Evolutionary conservation across 2,888 invertebrate species (phyloP), one percentile per base, ranked within the genome.

Genomic region (Cyclophora albipunctata): DNA sequence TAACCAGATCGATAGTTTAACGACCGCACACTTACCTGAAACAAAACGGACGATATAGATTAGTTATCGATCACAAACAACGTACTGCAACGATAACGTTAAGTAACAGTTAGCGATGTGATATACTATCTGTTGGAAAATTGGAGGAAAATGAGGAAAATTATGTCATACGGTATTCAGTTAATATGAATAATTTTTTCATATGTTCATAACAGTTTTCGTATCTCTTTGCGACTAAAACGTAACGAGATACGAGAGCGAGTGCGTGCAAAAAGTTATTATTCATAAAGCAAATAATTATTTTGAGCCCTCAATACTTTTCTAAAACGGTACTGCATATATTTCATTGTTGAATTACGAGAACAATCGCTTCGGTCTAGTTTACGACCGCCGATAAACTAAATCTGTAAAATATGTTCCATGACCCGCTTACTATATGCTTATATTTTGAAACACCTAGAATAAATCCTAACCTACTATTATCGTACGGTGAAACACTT

Each of bases 401-500:
- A 51, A 49, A 48, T 47, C 53, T 50, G 51, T 49, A 49, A 51
- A 56, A 48, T 44, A 49, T 47, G 45, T 40, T 43, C 40, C 37
- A 47, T 47, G 46, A 41, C 52, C 52, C 46, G 40, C 47, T 50
- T 52, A 52, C 50, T 44, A 46, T 20, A 20, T 20, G 1, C 48
- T 5, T 41, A 48, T 54, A 57, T 55, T 59, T 58, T 50, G 42
- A 50, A 55, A 67, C 73, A 73, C 67, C 67, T 62, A 68, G 69
- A 69, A 76, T 65, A 67, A 69, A 67, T 63, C 66, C 64, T 64
- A 75, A 65, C 67, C 71, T 75, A 80, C 74, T 78, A 81, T 78
- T 76, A 77, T 77, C 73, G 67, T 74, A 78, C 67, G 76, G 71
- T 75, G 78, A 78, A 82, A 83, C 78, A 84, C 78, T 84, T 77